Conservation (phyloP, 2,113 vertebrate species). For the Condylura cristata region DNA sequence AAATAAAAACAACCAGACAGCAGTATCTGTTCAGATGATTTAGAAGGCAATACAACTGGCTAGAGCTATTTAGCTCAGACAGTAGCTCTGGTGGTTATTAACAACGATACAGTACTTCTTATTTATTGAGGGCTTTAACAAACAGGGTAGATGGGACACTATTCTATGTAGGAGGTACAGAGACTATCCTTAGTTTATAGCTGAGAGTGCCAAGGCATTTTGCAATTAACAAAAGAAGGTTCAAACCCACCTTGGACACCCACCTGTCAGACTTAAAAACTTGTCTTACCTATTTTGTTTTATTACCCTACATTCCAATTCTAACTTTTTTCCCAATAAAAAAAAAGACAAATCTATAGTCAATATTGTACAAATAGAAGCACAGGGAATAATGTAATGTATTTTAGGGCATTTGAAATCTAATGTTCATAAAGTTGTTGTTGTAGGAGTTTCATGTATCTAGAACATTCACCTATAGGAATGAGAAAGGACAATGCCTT, state of each 20-base stretch:
- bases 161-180: background rate
- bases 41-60: background rate
- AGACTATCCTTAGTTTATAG: background rate
- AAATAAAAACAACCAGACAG: background rate
- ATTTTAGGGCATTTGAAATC: conserved; percentile 12
- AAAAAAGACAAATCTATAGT: background rate
- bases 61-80: background rate
- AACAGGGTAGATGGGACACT: background rate
- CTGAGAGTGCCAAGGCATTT: background rate
- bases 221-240: background rate
- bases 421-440: background rate
- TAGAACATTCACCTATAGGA: conserved; percentile 9
- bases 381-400: background rate
- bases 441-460: background rate
- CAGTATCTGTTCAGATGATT: background rate
- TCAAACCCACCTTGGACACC: conserved; percentile 1
- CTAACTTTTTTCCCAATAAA: background rate
- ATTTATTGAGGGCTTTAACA: background rate
- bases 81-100: background rate
- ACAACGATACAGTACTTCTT: background rate
- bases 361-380: conserved; percentile 22
- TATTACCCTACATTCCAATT: background rate
- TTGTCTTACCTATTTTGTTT: background rate
- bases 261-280: background rate
- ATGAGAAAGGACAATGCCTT: background rate